Conservation (phyloP, 2,113 vertebrate species). For the Ptyas mucosa region DNA sequence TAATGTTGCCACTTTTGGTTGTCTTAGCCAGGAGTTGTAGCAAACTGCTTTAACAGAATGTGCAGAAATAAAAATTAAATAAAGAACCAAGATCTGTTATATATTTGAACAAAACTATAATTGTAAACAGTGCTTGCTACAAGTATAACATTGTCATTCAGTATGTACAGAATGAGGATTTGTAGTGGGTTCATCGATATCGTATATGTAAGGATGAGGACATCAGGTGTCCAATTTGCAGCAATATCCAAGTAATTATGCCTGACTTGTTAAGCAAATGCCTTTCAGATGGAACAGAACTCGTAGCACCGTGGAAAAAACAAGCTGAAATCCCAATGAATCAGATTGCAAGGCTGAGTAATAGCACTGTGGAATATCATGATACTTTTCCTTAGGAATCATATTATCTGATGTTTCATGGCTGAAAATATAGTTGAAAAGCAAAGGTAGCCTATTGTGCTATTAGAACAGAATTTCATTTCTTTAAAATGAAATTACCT, state of each 20-base stretch:
- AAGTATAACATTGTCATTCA: not conserved
- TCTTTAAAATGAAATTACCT: not conserved
- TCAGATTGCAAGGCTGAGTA: not conserved
- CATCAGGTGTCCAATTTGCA: not conserved
- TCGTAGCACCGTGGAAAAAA: not conserved
- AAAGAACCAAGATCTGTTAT: not conserved
- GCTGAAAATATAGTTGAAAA: not conserved
- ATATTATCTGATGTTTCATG: slow-evolving; percentile 1
- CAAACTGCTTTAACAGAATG: not conserved
- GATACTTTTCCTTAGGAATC: slow-evolving; percentile 29
- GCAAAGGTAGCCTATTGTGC: not conserved
- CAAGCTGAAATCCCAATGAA: not conserved
- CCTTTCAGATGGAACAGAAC: not conserved
- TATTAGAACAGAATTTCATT: slow-evolving; percentile 21
- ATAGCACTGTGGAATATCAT: not conserved
- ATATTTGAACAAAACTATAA: not conserved
- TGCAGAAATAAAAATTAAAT: not conserved
- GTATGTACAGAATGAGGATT: not conserved
- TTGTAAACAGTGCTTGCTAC: not conserved
- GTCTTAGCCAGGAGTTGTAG: not conserved
- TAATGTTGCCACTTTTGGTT: not conserved
- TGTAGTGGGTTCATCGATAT: not conserved
- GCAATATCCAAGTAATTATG: not conserved
- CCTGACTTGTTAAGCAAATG: not conserved
- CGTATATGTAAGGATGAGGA: not conserved